Percentiles rank a stretch among this genome's conserved stretches.
Conservation (phyloP, 2,797 vertebrate genomes). For the Artibeus jamaicensis region DNA sequence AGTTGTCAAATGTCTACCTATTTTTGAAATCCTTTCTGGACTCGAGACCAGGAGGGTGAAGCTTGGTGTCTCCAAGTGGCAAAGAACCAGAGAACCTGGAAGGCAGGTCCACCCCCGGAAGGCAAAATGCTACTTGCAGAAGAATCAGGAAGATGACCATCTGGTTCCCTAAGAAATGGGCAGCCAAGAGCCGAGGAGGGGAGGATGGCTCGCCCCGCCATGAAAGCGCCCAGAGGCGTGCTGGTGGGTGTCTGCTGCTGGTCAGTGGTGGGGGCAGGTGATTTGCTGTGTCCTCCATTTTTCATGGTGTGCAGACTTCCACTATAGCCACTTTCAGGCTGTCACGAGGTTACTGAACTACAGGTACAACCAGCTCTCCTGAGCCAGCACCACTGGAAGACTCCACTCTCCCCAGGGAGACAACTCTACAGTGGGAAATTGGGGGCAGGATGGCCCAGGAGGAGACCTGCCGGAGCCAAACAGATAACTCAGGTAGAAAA, state of each 20-base stretch:
- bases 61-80: neutral
- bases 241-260: neutral
- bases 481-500: neutral
- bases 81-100: neutral
- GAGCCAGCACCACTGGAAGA: fast-evolving
- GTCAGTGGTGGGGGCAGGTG: too few species aligned
- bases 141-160: neutral
- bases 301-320: neutral
- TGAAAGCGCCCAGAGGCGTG: neutral
- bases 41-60: neutral
- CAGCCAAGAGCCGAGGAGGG: neutral
- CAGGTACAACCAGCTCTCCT: neutral
- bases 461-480: neutral
- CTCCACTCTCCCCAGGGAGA: neutral
- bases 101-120: neutral
- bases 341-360: neutral
- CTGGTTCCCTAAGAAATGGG: neutral
- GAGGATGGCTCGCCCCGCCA: neutral
- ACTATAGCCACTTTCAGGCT: neutral
- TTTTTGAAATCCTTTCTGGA: neutral
- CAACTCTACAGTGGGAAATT: neutral
- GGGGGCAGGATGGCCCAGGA: neutral
- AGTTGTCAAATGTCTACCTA: neutral
- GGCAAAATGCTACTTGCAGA: neutral
- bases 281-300: neutral